Evolutionary conservation across 2,888 invertebrate species (phyloP), one percentile per base, ranked within the genome.

Genomic region (Parascotia fuliginaria): DNA sequence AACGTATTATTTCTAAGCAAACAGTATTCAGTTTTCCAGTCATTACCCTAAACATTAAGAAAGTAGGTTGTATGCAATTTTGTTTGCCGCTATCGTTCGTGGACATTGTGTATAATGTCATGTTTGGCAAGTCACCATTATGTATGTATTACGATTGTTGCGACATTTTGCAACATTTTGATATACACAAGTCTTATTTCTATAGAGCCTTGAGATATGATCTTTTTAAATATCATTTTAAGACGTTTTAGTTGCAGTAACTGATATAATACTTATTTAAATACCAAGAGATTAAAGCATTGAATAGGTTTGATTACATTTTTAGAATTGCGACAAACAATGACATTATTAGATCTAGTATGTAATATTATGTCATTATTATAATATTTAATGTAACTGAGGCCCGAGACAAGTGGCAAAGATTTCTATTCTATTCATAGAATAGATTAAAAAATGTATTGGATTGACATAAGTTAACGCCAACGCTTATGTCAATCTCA

Each of bases 81-180:
- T 19, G 7, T 24, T 24, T 9, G 7, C 7, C 24, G 7, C 7
- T 9, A 24, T 24, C 24, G 7, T 24, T 1, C 24, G 24, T 6
- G 7, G 5, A 24, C 24, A 6, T 24, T 24, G 7, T 7, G 7
- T 1, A 24, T 24, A 24, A 24, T 24, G 24, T 24, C 7, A 7
- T 24, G 24, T 24, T 24, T 24, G 3, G 53, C 43, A 69, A 67
- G 46, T 29, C 33, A 39, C 16, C 41, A 59, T 60, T 56, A 57
- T 65, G 52, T 34, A 69, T 56, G 7, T 16, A 15, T 19, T 41
- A 22, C 38, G 24, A 31, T 32, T 7, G 31, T 42, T 42, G 11
- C 11, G 13, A 44, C 4, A 14, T 19, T 3, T 44, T 55, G 31
- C 41, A 33, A 52, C 37, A 42, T 52, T 22, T 31, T 31, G 37